Percentiles rank a stretch among this genome's conserved stretches.
Evolutionary conservation across 2,888 invertebrate genomes (phyloP).

Genomic region (Stenolophus ochropezus): DNA sequence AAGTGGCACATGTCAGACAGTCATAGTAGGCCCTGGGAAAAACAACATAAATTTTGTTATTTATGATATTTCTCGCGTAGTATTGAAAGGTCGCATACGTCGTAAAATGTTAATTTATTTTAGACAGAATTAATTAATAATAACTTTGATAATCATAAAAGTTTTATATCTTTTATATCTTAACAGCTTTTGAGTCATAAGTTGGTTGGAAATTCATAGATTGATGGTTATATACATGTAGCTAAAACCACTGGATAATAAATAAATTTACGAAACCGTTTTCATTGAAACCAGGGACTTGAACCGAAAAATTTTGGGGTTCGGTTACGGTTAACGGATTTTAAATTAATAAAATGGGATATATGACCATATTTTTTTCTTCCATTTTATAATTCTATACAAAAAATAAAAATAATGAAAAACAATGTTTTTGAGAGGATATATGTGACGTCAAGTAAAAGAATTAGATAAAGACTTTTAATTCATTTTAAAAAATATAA

Average conservation of each 20-base stretch:
- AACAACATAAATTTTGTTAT: conserved; percentile 28
- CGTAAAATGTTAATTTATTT: conserved; percentile 10
- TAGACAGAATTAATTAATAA: conserved; percentile 10
- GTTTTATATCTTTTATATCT: conserved; percentile 17
- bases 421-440: too few relatives aligned
- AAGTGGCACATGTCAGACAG: conserved; percentile 33
- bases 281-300: too few relatives aligned
- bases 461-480: too few relatives aligned
- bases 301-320: too few relatives aligned
- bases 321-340: too few relatives aligned
- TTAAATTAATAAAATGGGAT: too few relatives aligned
- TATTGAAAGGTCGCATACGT: conserved; percentile 1
- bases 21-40: background rate
- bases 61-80: conserved; percentile 24
- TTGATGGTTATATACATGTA: background rate
- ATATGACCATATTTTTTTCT: too few relatives aligned
- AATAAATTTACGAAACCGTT: too few relatives aligned
- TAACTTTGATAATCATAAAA: conserved; percentile 8
- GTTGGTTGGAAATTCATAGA: background rate
- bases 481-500: too few relatives aligned
- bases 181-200: background rate
- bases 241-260: background rate
- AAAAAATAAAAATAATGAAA: too few relatives aligned
- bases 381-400: too few relatives aligned
- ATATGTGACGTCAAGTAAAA: too few relatives aligned